Evolutionary conservation across 2,113 vertebrate species (phyloP).

Genomic region (Circaetus gallicus): DNA sequence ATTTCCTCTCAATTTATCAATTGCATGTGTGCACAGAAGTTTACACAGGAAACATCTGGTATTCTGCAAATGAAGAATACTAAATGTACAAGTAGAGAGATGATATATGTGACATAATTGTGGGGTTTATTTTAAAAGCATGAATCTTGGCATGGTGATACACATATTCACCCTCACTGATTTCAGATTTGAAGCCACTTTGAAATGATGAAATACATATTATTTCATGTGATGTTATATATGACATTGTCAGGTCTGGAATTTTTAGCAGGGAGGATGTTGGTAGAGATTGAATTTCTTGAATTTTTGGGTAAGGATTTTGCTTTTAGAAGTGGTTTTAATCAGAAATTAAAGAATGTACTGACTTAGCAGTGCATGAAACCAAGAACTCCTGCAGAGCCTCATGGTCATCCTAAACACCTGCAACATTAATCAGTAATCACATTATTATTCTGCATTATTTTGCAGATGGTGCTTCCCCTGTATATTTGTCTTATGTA

Average conservation of each 20-base stretch:
- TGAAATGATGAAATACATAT: neutral
- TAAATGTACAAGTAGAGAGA: neutral
- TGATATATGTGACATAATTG: neutral
- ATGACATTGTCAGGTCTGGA: neutral
- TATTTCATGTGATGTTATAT: neutral
- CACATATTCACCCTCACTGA: neutral
- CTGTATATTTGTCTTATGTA: neutral
- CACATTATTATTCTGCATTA: neutral
- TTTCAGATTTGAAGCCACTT: neutral
- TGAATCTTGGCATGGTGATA: neutral
- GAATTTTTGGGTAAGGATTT: neutral
- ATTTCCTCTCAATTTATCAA: constrained; percentile 62
- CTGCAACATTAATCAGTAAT: neutral
- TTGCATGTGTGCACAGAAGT: constrained; percentile 43
- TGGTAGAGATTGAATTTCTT: neutral
- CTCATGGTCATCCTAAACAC: neutral
- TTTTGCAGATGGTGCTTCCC: neutral
- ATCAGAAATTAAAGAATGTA: neutral
- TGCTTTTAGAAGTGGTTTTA: neutral
- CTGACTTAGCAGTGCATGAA: neutral
- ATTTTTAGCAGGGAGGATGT: neutral
- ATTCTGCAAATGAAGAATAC: constrained; percentile 20
- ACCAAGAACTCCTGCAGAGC: neutral
- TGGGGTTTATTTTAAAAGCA: neutral
- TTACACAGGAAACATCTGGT: constrained; percentile 56